A percentile compares a stretch with the other conserved stretches of the same genome.
Conservation (phyloP, 2,113 vertebrate species). For the Thryonomys swinderianus region DNA sequence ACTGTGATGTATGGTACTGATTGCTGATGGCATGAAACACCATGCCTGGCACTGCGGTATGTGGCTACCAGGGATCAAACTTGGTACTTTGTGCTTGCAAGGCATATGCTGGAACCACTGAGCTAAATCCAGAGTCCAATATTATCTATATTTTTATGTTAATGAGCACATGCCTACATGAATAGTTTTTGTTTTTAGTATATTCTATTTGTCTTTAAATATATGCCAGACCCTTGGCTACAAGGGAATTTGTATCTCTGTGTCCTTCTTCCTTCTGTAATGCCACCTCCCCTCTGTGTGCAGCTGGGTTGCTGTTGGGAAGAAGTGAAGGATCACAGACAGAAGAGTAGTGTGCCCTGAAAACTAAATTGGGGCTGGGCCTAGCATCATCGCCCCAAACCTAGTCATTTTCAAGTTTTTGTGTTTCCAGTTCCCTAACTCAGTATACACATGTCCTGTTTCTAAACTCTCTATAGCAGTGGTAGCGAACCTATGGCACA, state of each 20-base stretch:
- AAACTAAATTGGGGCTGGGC: background rate
- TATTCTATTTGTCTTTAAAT: background rate
- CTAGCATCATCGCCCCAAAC: background rate
- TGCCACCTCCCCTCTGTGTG: fast-evolving
- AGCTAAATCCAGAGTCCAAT: too few species aligned
- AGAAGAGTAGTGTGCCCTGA: background rate
- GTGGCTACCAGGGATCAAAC: too few species aligned
- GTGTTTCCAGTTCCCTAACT: background rate
- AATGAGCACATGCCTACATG: background rate
- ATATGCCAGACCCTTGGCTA: background rate
- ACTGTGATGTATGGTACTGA: too few species aligned
- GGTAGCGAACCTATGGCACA: background rate
- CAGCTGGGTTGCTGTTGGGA: background rate
- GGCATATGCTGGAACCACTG: too few species aligned
- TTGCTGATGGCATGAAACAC: too few species aligned
- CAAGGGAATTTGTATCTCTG: background rate
- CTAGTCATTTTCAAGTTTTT: background rate
- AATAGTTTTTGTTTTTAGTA: background rate
- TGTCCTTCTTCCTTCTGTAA: background rate
- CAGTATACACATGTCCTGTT: background rate
- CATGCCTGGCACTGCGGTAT: too few species aligned
- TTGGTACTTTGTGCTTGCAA: too few species aligned
- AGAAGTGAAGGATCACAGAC: background rate
- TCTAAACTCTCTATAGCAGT: background rate
- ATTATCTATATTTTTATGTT: too few species aligned